phyloP scores from a whole-genome alignment of 2,888 invertebrate genomes.

The Griposia aprilina region DNA sequence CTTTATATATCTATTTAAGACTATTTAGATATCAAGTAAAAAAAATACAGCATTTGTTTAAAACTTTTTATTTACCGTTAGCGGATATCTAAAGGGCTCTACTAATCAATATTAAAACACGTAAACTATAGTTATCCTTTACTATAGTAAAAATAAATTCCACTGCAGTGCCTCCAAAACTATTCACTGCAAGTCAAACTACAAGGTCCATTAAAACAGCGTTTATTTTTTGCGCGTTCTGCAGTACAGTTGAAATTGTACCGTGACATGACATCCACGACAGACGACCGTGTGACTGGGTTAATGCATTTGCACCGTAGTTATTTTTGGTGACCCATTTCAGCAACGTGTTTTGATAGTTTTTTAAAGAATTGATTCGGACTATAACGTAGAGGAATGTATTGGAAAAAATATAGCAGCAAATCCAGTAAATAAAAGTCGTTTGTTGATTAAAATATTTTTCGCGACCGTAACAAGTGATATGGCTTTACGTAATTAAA shows the following conservation, averaged over 20 bases:
- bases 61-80: background rate
- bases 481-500: too few species aligned
- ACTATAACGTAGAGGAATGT: background rate
- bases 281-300: conserved; percentile 32
- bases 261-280: conserved; percentile 29
- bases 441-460: too few species aligned
- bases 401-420: background rate
- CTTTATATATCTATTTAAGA: background rate
- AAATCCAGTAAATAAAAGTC: background rate
- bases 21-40: background rate
- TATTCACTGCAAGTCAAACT: conserved; percentile 44
- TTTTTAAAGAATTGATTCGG: background rate
- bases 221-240: conserved; percentile 29
- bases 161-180: conserved; percentile 7
- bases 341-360: conserved; percentile 16
- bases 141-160: background rate
- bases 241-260: conserved; percentile 23
- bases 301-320: conserved; percentile 23
- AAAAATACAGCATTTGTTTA: background rate
- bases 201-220: conserved; percentile 43
- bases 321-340: conserved; percentile 25
- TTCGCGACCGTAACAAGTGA: too few species aligned
- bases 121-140: too few species aligned
- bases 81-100: background rate
- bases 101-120: background rate